phyloP scores from a whole-genome alignment of 2,888 invertebrate species.

The Phortica okadai region DNA sequence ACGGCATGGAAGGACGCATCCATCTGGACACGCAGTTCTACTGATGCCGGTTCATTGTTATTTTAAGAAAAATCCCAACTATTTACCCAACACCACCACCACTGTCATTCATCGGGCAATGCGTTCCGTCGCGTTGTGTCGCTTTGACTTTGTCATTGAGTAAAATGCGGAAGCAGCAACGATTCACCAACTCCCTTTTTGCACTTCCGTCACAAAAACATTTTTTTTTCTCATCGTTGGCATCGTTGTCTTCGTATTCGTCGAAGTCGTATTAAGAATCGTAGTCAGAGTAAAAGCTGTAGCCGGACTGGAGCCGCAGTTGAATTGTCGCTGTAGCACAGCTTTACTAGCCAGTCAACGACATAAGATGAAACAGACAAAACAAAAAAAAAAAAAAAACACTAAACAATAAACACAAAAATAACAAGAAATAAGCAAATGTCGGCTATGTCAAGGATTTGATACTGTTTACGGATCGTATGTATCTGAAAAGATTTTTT shows the following conservation, averaged over 20 bases:
- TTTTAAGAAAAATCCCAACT: slow-evolving; percentile 55
- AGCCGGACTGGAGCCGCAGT: neutral
- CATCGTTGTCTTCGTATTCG: neutral
- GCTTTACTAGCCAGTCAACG: slow-evolving; percentile 33
- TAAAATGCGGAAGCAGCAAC: slow-evolving; percentile 57
- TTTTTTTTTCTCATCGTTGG: slow-evolving; percentile 62
- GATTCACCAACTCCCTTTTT: slow-evolving; percentile 64
- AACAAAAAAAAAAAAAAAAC: slow-evolving; percentile 30
- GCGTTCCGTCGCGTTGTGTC: neutral
- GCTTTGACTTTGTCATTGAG: slow-evolving; percentile 17
- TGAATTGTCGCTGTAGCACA: slow-evolving; percentile 18
- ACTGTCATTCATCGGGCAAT: neutral
- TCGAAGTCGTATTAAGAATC: neutral
- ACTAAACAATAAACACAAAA: no score
- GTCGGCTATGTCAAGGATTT: no score
- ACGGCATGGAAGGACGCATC: neutral
- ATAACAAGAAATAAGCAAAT: no score
- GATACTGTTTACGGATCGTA: no score
- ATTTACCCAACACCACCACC: neutral
- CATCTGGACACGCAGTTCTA: neutral
- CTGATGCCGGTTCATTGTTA: slow-evolving; percentile 61
- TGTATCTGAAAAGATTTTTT: no score
- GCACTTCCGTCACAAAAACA: slow-evolving; percentile 64
- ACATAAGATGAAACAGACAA: slow-evolving; percentile 59
- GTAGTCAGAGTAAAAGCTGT: neutral